Conservation (phyloP, 2,888 invertebrate species). For the Cotesia congregata region DNA sequence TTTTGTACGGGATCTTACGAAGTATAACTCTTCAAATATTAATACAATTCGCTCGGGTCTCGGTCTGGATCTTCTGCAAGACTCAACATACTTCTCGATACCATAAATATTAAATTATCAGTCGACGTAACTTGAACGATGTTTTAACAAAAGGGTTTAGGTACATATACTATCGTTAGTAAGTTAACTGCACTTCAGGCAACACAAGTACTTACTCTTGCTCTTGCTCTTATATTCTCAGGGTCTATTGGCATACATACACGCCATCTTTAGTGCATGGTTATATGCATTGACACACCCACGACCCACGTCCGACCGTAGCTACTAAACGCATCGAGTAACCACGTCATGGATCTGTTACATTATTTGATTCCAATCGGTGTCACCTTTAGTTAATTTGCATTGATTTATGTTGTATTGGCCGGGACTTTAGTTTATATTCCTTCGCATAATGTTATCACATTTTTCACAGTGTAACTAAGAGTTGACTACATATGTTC, state of each 20-base stretch:
- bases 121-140: constrained; percentile 42
- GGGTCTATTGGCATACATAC: neutral
- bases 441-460: neutral
- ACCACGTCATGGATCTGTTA: constrained; percentile 44
- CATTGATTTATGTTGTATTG: constrained; percentile 48
- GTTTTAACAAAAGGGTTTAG: constrained; percentile 18
- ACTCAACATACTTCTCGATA: constrained; percentile 16
- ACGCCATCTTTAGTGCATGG: neutral
- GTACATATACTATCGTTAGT: neutral
- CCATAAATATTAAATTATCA: constrained; percentile 49
- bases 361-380: constrained; percentile 50
- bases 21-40: neutral
- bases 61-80: neutral
- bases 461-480: neutral
- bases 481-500: neutral
- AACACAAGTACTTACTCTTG: constrained; percentile 1
- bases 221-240: neutral
- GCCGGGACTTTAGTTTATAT: constrained; percentile 18
- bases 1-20: too few species aligned
- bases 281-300: constrained; percentile 19
- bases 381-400: constrained; percentile 46
- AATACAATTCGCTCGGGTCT: neutral
- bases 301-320: neutral
- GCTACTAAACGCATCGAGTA: constrained; percentile 40
- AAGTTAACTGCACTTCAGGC: neutral